Percentiles rank a stretch among this genome's conserved stretches.
Evolutionary conservation across 2,797 vertebrate species (phyloP).

Genomic region (Varecia variegata): DNA sequence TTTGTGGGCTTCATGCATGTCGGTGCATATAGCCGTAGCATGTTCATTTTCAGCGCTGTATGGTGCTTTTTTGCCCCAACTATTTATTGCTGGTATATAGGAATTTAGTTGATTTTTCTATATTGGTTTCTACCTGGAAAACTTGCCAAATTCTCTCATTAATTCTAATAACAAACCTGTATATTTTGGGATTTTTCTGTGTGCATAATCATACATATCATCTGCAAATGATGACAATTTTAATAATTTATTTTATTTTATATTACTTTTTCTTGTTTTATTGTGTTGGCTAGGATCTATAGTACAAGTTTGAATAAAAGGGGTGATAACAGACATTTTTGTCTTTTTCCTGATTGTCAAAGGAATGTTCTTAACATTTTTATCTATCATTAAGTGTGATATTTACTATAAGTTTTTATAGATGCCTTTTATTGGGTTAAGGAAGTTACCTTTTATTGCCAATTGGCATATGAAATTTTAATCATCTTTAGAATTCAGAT

Average conservation of each 20-base stretch:
- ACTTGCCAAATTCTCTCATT: neutral
- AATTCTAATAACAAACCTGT: neutral
- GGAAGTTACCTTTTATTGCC: neutral
- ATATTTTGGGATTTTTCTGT: neutral
- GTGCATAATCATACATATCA: neutral
- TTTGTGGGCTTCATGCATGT: neutral
- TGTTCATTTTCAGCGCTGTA: neutral
- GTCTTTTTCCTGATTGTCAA: neutral
- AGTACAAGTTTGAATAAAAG: neutral
- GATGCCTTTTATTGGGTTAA: neutral
- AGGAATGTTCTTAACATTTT: neutral
- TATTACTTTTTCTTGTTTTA: neutral
- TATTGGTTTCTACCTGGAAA: neutral
- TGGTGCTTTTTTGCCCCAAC: neutral
- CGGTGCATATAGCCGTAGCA: accelerated
- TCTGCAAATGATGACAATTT: neutral
- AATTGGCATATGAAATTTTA: neutral
- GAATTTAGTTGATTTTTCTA: neutral
- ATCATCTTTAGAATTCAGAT: constrained; percentile 2
- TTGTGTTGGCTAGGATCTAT: neutral
- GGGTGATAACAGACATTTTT: neutral
- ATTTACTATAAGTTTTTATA: neutral
- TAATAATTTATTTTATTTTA: neutral
- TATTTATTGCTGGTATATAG: neutral
- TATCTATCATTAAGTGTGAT: neutral